Evolutionary conservation across 2,797 vertebrate genomes (phyloP), one percentile per base, ranked within the genome.

Genomic region (Lepus oiostolus): DNA sequence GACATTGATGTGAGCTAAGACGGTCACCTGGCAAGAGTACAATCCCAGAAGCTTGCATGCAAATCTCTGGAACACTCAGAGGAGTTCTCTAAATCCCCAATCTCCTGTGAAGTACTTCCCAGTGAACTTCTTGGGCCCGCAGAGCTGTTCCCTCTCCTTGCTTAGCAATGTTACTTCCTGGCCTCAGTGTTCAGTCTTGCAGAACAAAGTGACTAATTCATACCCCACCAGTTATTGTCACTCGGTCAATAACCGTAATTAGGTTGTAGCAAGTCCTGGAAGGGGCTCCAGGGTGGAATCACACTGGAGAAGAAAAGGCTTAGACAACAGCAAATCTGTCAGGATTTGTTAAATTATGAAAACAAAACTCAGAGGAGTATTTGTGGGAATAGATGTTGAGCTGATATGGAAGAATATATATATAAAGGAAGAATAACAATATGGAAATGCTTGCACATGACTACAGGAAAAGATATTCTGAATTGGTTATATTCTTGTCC

Each of bases 311-410:
- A 84, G 22, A 65, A 28, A 79, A 93, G 60, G 38, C 11, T 94
- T 79, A 58, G 38, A 79, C 7, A 80, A 91, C 47, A 80, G 28
- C 85, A 84, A 17, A 50, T 28, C 26, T 62, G 28, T 77, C 38
- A 83, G 68, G 42, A 88, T 92, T 67, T 65, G 7, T 93, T 90
- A 71, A 87, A 68, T n/a, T 81, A 30, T 82, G 84, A 88, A 24
- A 74, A 7, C 13, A 84, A 94, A 95, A 84, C 71, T 68, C 74
- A 79, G 60, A 32, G 71, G 38, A 21, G 28, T 85, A 79, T 84
- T 93, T 92, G 28, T 52, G 42, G 70, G 52, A 87, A 81, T 4
- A 88, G 9, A 94, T 70, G 30, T 52, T 32, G 47, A 94, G 12
- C 52, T 54, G 5, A 82, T 38, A 93, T 8, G 16, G 16, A 87